Evolutionary conservation across 2,888 invertebrate species (phyloP).

Genomic region (Acanthopleura granulata): DNA sequence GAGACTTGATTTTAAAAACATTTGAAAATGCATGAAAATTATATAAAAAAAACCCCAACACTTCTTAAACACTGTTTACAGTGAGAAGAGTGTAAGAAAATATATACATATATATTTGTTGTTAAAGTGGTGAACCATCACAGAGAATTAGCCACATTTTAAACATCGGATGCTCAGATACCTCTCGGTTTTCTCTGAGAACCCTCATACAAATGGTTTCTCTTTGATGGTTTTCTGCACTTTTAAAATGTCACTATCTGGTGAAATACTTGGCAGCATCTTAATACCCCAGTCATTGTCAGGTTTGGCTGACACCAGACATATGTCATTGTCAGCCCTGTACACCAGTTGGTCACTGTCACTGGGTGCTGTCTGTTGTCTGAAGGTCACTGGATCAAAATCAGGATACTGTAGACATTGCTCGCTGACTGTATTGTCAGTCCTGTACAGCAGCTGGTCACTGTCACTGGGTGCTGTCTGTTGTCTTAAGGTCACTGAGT

Average conservation of each 20-base stretch:
- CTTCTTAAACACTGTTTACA: too few relatives aligned
- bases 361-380: conserved; percentile 11
- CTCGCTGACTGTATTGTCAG: background rate
- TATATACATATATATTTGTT: too few relatives aligned
- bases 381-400: background rate
- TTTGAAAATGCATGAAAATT: too few relatives aligned
- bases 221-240: background rate
- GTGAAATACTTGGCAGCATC: too few relatives aligned
- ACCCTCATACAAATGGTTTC: conserved; percentile 19
- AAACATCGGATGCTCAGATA: conserved; percentile 15
- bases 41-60: too few relatives aligned
- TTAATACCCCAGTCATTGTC: background rate
- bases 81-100: too few relatives aligned
- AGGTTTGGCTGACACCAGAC: conserved; percentile 1
- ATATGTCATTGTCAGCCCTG: conserved; percentile 28
- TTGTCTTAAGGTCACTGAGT: too few relatives aligned
- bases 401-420: conserved; percentile 5
- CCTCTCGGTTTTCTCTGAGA: conserved; percentile 16
- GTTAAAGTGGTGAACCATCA: background rate
- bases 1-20: too few relatives aligned
- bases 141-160: background rate
- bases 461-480: background rate
- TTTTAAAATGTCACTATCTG: too few relatives aligned
- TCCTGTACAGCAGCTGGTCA: background rate
- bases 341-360: conserved; percentile 26